Percentiles rank a stretch among this genome's conserved stretches.
These are phyloP conservation scores for Mongoloraphidia duomilia DNA, from an alignment of 2,888 invertebrate genomes.

Conservation along the genomic window DNA sequence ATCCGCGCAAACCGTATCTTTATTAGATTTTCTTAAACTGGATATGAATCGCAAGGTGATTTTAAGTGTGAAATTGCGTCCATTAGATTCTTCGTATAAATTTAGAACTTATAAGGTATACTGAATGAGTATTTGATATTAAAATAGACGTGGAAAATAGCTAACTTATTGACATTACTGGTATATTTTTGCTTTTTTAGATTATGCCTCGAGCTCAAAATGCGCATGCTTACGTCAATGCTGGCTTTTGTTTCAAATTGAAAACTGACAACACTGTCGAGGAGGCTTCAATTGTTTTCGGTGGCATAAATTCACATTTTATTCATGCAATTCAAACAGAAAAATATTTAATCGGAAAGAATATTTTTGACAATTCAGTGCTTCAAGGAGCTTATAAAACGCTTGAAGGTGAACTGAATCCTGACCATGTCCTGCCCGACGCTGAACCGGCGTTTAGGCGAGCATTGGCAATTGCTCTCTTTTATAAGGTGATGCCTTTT, in stretches of 20 bases:
- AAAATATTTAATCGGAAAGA: conserved; percentile 28
- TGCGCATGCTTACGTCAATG: conserved; percentile 61
- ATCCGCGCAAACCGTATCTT: background rate
- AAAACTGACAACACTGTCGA: conserved; percentile 34
- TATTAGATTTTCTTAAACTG: conserved; percentile 26
- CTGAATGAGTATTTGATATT: background rate
- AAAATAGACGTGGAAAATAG: background rate
- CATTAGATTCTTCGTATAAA: conserved; percentile 26
- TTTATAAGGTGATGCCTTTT: conserved; percentile 53
- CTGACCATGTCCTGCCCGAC: conserved; percentile 49
- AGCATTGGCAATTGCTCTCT: conserved; percentile 54
- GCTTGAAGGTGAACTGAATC: conserved; percentile 43
- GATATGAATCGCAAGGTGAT: conserved; percentile 36
- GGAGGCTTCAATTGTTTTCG: conserved; percentile 46
- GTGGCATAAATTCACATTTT: conserved; percentile 40
- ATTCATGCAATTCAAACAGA: conserved; percentile 38
- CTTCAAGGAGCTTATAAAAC: conserved; percentile 31
- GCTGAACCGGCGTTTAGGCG: conserved; percentile 54
- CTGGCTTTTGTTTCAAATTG: conserved; percentile 51
- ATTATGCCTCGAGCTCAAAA: conserved; percentile 59
- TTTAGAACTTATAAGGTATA: conserved; percentile 24
- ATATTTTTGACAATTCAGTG: conserved; percentile 25
- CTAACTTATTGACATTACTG: background rate
- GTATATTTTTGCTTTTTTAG: conserved; percentile 28
- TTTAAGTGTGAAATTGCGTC: conserved; percentile 31